These are phyloP conservation scores for Sycophila texana DNA, from an alignment of 2,888 invertebrate genomes.

Conservation along the genomic window DNA sequence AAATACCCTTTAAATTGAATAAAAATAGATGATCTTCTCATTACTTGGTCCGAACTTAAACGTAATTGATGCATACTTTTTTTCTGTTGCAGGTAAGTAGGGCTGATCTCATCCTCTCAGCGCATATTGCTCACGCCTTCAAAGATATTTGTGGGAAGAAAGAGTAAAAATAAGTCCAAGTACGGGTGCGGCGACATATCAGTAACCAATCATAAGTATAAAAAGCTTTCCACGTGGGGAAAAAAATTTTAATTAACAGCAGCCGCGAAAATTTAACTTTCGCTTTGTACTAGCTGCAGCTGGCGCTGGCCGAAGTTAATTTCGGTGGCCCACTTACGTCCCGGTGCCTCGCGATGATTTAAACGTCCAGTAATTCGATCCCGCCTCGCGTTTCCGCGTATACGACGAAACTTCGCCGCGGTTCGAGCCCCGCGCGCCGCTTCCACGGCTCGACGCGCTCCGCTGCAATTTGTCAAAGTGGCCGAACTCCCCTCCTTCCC, in stretches of 20 bases:
- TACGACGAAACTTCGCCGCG: constrained; percentile 29
- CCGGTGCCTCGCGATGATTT: constrained; percentile 40
- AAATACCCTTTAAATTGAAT: too few species aligned
- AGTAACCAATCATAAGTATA: too few species aligned
- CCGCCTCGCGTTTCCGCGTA: constrained; percentile 29
- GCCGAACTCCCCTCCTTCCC: background rate
- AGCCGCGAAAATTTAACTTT: constrained; percentile 7
- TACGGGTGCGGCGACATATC: too few species aligned
- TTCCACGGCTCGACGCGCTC: constrained; percentile 41
- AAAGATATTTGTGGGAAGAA: too few species aligned
- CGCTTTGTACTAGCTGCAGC: background rate
- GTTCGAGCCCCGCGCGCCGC: constrained; percentile 1
- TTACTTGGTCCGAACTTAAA: too few species aligned
- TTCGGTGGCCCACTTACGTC: constrained; percentile 47
- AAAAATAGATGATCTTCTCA: too few species aligned
- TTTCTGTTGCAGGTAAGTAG: too few species aligned
- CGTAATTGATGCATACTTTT: too few species aligned
- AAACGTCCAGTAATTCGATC: constrained; percentile 46
- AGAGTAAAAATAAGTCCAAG: too few species aligned
- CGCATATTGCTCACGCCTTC: too few species aligned
- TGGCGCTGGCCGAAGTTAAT: constrained; percentile 26
- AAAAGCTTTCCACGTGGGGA: too few species aligned
- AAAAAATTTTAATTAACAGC: constrained; percentile 19
- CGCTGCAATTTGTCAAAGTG: constrained; percentile 52
- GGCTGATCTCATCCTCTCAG: too few species aligned